Conservation (phyloP, 2,113 vertebrate genomes). For the Stomatorhinus ivindoensis region DNA sequence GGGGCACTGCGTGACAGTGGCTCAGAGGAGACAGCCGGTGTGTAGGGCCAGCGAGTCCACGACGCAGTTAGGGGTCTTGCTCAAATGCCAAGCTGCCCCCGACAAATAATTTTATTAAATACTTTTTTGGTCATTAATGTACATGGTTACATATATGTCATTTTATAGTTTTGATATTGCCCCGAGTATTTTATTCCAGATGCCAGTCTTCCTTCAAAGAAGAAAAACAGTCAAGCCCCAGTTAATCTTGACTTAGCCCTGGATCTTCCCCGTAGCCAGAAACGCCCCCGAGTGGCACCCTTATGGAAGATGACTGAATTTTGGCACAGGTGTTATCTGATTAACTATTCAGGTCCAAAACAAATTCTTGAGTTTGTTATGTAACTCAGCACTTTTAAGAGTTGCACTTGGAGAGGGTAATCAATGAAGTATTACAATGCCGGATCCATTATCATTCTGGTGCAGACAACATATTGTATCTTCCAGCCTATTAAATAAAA, state of each 20-base stretch:
- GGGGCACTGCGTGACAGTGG: not conserved
- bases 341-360: not conserved
- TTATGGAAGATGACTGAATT: not conserved
- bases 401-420: not conserved
- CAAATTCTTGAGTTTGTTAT: not conserved
- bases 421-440: not conserved
- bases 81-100: not conserved
- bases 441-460: not conserved
- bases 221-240: too few relatives aligned
- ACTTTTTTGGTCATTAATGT: not conserved
- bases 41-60: not conserved
- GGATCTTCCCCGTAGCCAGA: too few relatives aligned
- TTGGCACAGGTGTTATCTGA: not conserved
- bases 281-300: not conserved
- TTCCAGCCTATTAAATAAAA: not conserved
- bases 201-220: too few relatives aligned
- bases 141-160: not conserved
- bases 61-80: not conserved
- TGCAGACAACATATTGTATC: not conserved
- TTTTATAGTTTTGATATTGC: not conserved
- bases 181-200: too few relatives aligned
- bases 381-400: not conserved
- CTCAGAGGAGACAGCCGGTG: not conserved
- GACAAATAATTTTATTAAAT: not conserved
- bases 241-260: too few relatives aligned